Percentiles rank a stretch among this genome's conserved stretches.
Conservation (phyloP, 2,797 vertebrate species). For the Momotus momota region DNA sequence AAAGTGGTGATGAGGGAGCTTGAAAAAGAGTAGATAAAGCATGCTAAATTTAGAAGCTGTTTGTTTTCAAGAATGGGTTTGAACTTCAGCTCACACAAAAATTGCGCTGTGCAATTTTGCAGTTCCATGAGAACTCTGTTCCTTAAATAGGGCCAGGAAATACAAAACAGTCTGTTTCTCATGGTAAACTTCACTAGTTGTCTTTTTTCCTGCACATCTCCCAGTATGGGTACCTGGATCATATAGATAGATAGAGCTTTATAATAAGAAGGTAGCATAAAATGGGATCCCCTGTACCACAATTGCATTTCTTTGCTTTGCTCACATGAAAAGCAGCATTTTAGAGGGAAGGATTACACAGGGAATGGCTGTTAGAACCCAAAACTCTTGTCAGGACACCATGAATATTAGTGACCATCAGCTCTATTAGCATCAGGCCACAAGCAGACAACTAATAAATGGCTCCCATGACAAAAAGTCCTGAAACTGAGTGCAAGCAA, state of each 20-base stretch:
- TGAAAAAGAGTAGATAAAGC: background rate
- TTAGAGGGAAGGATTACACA: background rate
- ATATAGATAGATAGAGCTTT: rapidly evolving
- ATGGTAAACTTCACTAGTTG: background rate
- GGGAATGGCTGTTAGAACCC: background rate
- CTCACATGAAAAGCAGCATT: background rate
- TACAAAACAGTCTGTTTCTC: background rate
- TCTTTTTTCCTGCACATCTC: rapidly evolving
- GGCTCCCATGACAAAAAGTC: background rate
- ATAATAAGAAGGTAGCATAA: background rate
- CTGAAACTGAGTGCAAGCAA: background rate
- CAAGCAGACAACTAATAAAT: background rate
- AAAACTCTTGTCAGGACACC: background rate
- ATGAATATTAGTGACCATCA: background rate
- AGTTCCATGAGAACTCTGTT: background rate
- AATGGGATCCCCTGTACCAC: background rate
- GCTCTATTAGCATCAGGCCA: background rate
- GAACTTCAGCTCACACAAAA: background rate
- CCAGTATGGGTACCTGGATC: background rate
- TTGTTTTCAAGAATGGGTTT: constrained; percentile 32
- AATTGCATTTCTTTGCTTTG: background rate
- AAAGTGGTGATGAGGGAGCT: background rate
- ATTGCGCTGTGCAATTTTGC: rapidly evolving
- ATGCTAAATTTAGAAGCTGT: background rate
- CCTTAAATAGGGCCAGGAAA: background rate